Base-by-base conservation (phyloP, 2,888 invertebrate species). In the Zygogramma bicolorata region DNA sequence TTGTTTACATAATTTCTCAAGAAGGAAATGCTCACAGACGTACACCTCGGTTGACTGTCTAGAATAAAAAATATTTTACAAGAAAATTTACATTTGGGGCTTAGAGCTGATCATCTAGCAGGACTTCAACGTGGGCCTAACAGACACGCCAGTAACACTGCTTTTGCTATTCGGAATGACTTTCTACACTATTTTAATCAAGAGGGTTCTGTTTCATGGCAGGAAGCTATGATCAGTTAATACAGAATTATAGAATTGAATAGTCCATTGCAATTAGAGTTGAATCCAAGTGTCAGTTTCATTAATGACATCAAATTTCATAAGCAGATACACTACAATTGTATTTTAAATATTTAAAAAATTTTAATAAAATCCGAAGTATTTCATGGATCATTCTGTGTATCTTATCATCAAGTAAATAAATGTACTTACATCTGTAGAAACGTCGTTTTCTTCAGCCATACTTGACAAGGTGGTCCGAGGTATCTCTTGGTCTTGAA, bases 1-100 rank as follows among this genome's bases (percentile, higher is more conserved):
- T 71, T 69, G 57, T 42, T 59, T 78, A 46, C 77, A 79, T 67
- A 79, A 75, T 68, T 76, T 75, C 53, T 73, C 76, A 49, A n/a
- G 74, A 58, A 61, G 61, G 67, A 72, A 74, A 20, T 46, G 57
- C 34, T 8, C 6, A 49, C 20, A 49, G 38, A 40, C 15, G 2
- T 75, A 75, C 58, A 61, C 31, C 22, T 34, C 69, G 15, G 8
- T 27, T 8, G 20, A 15, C 29, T 42, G 57, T 58, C 31, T 77
- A 38, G 68, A 73, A 72, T 29, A 25, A 76, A 77, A 71, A 62
- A 77, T 73, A 53, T 74, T 22, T 31, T 69, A 18, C 42, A 38
- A 57, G 68, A 68, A 57, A 60, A 58, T 59, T 53, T 74, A 53
- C 49, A 62, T 57, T 70, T 74, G 25, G 67, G 75, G 38, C 59